Evolutionary conservation across 2,797 vertebrate species (phyloP).

Genomic region (Cuculus canorus): DNA sequence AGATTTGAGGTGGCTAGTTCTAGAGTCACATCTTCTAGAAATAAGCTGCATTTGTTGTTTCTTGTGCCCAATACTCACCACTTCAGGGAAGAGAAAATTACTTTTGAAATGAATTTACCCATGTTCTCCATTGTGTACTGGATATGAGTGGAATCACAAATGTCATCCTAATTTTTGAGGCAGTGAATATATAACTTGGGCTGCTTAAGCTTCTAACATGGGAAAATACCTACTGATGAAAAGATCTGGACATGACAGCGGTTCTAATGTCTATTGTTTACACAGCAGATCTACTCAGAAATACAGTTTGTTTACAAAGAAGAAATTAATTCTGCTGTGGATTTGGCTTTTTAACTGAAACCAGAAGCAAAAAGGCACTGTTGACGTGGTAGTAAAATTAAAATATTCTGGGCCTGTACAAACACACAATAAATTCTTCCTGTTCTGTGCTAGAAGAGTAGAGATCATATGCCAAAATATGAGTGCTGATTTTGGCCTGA

Average conservation of each 20-base stretch:
- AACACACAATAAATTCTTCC: not conserved
- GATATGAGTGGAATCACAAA: not conserved
- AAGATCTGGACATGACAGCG: not conserved
- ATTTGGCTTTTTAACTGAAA: slow-evolving; percentile 10
- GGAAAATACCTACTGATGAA: not conserved
- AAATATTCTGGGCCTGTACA: not conserved
- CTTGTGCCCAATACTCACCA: not conserved
- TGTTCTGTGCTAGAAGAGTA: not conserved
- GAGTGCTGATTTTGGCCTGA: not conserved
- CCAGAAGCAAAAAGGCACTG: not conserved
- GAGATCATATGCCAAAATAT: not conserved
- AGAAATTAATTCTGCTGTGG: not conserved
- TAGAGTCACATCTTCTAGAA: not conserved
- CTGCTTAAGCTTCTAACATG: not conserved
- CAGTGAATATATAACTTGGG: not conserved
- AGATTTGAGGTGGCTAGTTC: not conserved
- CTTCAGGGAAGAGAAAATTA: not conserved
- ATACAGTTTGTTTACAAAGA: not conserved
- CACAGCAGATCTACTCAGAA: not conserved
- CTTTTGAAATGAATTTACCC: not conserved
- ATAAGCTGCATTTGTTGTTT: not conserved
- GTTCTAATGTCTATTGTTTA: not conserved
- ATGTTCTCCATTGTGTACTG: not conserved
- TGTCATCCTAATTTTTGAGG: not conserved
- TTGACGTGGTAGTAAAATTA: not conserved